A percentile compares a stretch with the other conserved stretches of the same genome.
These are phyloP conservation scores for Muschampia plurimacula DNA, from an alignment of 2,888 invertebrate genomes.

Conservation along the genomic window DNA sequence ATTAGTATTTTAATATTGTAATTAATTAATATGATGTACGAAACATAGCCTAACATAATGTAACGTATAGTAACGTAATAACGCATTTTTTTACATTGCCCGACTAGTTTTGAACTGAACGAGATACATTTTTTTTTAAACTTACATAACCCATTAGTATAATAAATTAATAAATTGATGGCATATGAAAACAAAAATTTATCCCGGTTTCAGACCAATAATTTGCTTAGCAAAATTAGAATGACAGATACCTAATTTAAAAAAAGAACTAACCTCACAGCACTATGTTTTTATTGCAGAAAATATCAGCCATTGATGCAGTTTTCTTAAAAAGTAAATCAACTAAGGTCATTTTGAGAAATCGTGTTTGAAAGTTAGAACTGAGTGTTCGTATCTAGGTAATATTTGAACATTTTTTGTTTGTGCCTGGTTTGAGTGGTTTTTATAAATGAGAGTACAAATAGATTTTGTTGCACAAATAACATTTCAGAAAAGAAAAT, in stretches of 20 bases:
- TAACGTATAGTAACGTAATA: too few species aligned
- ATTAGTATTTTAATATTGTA: too few species aligned
- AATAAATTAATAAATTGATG: too few species aligned
- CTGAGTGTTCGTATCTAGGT: slow-evolving; percentile 35
- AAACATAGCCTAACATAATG: too few species aligned
- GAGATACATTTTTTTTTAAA: too few species aligned
- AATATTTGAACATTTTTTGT: slow-evolving; percentile 34
- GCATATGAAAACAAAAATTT: too few species aligned
- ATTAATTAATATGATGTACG: too few species aligned
- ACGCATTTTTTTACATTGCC: too few species aligned
- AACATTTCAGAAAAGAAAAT: neutral
- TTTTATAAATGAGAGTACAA: slow-evolving; percentile 31
- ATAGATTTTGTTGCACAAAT: slow-evolving; percentile 8
- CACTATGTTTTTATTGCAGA: neutral
- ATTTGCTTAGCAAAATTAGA: neutral
- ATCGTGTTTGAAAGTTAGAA: slow-evolving; percentile 37
- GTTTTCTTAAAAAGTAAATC: slow-evolving; percentile 6
- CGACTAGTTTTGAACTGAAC: too few species aligned
- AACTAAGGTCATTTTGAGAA: slow-evolving; percentile 35
- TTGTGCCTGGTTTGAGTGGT: slow-evolving; percentile 11
- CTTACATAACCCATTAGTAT: too few species aligned
- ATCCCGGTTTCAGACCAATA: too few species aligned
- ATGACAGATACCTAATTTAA: neutral
- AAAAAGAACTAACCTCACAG: neutral
- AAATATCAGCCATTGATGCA: neutral